These are phyloP conservation scores for Cephus pygmeus DNA, from an alignment of 2,888 invertebrate species.

Conservation along the genomic window DNA sequence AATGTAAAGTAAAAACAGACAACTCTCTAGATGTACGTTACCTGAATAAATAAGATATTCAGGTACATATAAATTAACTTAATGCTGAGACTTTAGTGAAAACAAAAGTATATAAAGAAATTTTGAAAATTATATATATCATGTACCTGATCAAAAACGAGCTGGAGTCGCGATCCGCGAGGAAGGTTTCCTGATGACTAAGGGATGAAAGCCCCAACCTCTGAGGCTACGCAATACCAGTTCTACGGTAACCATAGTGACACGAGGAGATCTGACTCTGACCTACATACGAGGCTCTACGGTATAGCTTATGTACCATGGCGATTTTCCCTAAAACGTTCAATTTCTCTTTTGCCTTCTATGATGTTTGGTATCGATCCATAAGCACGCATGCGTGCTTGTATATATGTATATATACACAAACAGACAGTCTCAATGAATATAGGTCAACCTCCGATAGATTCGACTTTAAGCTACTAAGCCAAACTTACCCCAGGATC, in stretches of 20 bases:
- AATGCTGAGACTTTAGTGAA: neutral
- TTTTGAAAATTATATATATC: neutral
- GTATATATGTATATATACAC: neutral
- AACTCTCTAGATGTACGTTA: neutral
- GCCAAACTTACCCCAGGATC: neutral
- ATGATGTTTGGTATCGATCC: neutral
- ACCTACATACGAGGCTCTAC: neutral
- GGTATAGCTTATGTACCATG: neutral
- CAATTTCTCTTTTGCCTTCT: neutral
- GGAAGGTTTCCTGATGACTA: neutral
- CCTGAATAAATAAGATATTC: neutral
- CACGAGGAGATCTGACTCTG: neutral
- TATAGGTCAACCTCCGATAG: neutral
- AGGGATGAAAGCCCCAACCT: neutral
- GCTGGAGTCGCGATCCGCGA: neutral
- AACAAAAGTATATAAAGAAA: neutral
- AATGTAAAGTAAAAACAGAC: neutral
- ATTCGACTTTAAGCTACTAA: neutral
- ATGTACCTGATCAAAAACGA: neutral
- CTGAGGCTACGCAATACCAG: neutral
- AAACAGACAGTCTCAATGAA: neutral
- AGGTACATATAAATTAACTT: neutral
- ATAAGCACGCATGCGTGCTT: neutral
- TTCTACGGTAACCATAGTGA: neutral
- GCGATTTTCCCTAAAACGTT: neutral